A percentile compares a stretch with the other conserved stretches of the same genome.
Conservation (phyloP, 1,140 invertebrate species). For the Ruditapes philippinarum region DNA sequence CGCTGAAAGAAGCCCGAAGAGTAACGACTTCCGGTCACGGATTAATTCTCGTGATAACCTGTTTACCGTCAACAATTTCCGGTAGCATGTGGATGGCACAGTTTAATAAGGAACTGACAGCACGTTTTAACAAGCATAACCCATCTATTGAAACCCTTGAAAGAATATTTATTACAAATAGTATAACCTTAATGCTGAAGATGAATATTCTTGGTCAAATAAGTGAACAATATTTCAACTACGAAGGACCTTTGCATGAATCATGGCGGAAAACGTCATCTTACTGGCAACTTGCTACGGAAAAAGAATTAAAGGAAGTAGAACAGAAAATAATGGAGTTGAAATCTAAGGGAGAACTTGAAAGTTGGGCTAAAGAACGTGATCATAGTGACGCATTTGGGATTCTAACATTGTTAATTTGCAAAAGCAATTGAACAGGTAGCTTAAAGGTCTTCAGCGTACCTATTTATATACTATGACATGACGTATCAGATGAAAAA, state of each 20-base stretch:
- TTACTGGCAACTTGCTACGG: conserved; percentile 21
- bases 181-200: conserved; percentile 8
- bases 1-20: neutral
- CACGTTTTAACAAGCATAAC: neutral
- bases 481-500: too few relatives aligned
- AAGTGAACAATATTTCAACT: conserved; percentile 2
- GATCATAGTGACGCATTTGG: neutral
- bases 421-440: neutral
- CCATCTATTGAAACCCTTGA: neutral
- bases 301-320: neutral
- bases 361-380: neutral
- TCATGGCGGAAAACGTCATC: neutral
- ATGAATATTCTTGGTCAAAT: conserved; percentile 29
- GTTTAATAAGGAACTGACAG: neutral
- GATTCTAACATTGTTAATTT: neutral
- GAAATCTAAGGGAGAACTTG: conserved; percentile 19
- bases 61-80: neutral
- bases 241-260: conserved; percentile 35
- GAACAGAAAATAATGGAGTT: neutral
- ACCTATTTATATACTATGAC: too few relatives aligned
- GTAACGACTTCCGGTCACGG: neutral
- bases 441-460: too few relatives aligned
- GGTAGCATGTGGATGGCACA: neutral
- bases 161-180: neutral
- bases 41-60: neutral